Evolutionary conservation across 2,888 invertebrate genomes (phyloP).

Genomic region (Stictocephala bisonia): DNA sequence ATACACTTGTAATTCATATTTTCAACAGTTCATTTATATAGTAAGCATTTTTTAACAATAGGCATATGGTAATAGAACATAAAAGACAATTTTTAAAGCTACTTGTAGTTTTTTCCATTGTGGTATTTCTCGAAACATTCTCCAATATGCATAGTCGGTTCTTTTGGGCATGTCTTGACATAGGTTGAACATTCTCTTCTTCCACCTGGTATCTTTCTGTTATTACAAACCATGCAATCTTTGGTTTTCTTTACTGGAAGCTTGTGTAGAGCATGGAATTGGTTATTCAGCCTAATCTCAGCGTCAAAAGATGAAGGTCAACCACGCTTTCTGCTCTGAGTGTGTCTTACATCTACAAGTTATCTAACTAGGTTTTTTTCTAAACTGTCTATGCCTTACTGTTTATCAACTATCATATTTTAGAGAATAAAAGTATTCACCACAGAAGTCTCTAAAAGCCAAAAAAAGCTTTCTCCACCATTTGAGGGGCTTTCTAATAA

Average conservation of each 20-base stretch:
- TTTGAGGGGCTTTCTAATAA: conserved; percentile 19
- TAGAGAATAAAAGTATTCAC: conserved; percentile 35
- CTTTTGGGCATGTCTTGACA: conserved; percentile 29
- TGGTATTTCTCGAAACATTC: conserved; percentile 35
- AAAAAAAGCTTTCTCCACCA: conserved; percentile 43
- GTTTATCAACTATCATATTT: neutral
- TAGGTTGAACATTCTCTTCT: conserved; percentile 23
- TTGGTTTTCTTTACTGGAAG: neutral
- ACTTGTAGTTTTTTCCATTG: neutral
- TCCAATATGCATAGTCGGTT: conserved; percentile 23
- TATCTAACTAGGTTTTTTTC: conserved; percentile 22
- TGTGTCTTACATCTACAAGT: conserved; percentile 31
- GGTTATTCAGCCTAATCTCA: conserved; percentile 5
- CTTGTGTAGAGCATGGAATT: conserved; percentile 1
- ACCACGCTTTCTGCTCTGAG: conserved; percentile 12
- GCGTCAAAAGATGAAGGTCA: conserved; percentile 4
- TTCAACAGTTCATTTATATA: too few species aligned
- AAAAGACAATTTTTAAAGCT: neutral
- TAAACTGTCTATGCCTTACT: conserved; percentile 15
- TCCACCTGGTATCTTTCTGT: conserved; percentile 16
- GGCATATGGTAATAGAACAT: too few species aligned
- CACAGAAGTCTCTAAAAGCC: conserved; percentile 33
- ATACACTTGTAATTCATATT: too few species aligned
- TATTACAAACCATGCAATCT: conserved; percentile 23
- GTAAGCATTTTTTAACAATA: too few species aligned